Evolutionary conservation across 30 jellyfish, hydroid and myxozoan species (phyloP), one percentile per base, ranked within the genome.

Genomic region (Hydractinia symbiolongicarpus): DNA sequence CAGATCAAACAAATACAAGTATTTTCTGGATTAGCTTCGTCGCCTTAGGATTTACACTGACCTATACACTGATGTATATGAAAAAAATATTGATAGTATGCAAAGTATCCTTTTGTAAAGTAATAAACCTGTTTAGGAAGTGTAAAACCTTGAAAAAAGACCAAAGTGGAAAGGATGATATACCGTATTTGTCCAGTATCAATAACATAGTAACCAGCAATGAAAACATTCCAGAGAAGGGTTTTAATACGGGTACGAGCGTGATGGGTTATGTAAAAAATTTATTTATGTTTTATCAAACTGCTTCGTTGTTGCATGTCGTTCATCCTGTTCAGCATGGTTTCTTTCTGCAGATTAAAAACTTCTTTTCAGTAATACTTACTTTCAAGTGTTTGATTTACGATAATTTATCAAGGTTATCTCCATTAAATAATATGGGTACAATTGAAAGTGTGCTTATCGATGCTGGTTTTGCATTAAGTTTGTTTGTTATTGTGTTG

Each of bases 281-380:
- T n/a, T 51, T 64, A 13, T 64, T 64, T 64, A n/a, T 64, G 74
- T 64, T 64, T 51, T 64, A 64, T 64, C 74, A 64, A 64, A 64
- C 74, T 4, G 74, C 74, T n/a, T 7, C 74, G 40, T 64, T 64
- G 2, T n/a, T 64, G 9, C 74, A 64, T 2, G 74, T 64, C 9
- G 52, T n/a, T 4, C 74, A 51, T n/a, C 74, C 19, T 1, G 4
- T 51, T 13, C 52, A 64, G 7, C 52, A n/a, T 51, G 16, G 40
- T 8, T 4, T n/a, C 52, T 13, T 64, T 51, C 19, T 9, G 9
- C 19, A 64, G 0, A 1, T 64, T 13, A 64, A n/a, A 6, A n/a
- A n/a, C 17, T 64, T 51, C 40, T 64, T 64, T 13, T 64, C 74
- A 44, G 40, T 64, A 7, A n/a, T n/a, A 7, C 17, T 64, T 64